Percentiles rank a stretch among this genome's conserved stretches.
phyloP scores from a whole-genome alignment of 2,888 invertebrate species.

The Leucania comma region DNA sequence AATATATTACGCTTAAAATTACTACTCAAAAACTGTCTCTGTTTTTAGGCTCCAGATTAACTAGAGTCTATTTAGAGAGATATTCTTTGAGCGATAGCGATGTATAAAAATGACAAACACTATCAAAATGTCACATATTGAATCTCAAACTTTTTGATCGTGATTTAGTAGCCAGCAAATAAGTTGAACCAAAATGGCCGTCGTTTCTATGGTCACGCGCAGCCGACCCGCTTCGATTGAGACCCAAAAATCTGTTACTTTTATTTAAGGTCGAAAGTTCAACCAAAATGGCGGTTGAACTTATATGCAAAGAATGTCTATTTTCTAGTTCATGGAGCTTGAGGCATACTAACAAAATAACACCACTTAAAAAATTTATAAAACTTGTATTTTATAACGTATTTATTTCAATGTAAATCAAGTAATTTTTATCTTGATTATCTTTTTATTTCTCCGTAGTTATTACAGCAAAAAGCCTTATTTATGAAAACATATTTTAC shows the following conservation, averaged over 20 bases:
- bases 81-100: too few species aligned
- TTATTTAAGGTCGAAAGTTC: too few species aligned
- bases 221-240: too few species aligned
- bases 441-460: not conserved
- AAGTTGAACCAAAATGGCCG: too few species aligned
- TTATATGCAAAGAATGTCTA: too few species aligned
- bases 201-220: too few species aligned
- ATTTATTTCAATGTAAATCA: not conserved
- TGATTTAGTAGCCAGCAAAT: too few species aligned
- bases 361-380: not conserved
- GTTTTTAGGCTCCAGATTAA: not conserved
- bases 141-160: too few species aligned
- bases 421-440: not conserved
- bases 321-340: not conserved
- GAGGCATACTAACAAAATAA: not conserved
- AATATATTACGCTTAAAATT: constrained; percentile 1
- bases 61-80: too few species aligned
- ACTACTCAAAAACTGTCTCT: not conserved
- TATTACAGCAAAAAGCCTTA: not conserved
- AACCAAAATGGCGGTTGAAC: too few species aligned
- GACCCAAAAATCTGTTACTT: too few species aligned
- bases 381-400: not conserved
- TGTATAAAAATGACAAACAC: not conserved
- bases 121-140: not conserved
- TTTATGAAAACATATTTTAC: not conserved